Evolutionary conservation across 53 echinoderm and acorn worm genomes (phyloP).

Genomic region (Crossaster papposus): DNA sequence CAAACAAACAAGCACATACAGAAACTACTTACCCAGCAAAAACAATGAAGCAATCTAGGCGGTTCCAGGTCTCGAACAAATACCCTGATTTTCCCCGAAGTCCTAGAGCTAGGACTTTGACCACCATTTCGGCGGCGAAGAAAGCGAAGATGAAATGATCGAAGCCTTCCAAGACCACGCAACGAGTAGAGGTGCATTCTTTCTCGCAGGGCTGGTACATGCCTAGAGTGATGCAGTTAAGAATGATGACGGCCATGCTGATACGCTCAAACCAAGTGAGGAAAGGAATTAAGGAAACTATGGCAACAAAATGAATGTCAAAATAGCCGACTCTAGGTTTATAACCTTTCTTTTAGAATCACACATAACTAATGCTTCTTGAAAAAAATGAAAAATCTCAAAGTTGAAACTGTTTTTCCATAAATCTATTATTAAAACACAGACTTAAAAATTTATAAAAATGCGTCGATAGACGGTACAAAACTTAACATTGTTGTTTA

Average conservation of each 20-base stretch:
- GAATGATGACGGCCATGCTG: conserved; percentile 95
- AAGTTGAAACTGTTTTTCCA: too few relatives aligned
- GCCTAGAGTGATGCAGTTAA: conserved; percentile 97
- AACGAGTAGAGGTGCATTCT: conserved; percentile 76
- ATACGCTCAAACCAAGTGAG: conserved; percentile 99
- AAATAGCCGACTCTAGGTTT: background rate
- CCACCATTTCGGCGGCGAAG: conserved; percentile 93
- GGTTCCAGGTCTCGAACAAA: conserved; percentile 95
- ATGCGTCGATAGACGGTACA: too few relatives aligned
- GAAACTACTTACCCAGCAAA: conserved; percentile 87
- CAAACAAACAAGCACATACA: conserved; percentile 1
- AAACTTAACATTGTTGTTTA: too few relatives aligned
- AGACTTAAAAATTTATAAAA: too few relatives aligned
- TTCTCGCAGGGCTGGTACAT: conserved; percentile 96
- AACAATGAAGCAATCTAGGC: conserved; percentile 96
- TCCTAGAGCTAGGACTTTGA: conserved; percentile 94
- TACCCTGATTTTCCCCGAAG: conserved; percentile 85
- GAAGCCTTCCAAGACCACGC: conserved; percentile 88
- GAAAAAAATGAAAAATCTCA: too few relatives aligned
- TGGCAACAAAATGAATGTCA: background rate
- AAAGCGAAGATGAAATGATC: conserved; percentile 99
- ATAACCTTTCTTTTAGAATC: background rate
- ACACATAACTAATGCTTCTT: too few relatives aligned
- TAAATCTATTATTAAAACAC: too few relatives aligned
- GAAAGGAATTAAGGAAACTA: conserved; percentile 84